These are phyloP conservation scores for Anguilla obscura DNA, from an alignment of 2,797 vertebrate genomes.

Conservation along the genomic window DNA sequence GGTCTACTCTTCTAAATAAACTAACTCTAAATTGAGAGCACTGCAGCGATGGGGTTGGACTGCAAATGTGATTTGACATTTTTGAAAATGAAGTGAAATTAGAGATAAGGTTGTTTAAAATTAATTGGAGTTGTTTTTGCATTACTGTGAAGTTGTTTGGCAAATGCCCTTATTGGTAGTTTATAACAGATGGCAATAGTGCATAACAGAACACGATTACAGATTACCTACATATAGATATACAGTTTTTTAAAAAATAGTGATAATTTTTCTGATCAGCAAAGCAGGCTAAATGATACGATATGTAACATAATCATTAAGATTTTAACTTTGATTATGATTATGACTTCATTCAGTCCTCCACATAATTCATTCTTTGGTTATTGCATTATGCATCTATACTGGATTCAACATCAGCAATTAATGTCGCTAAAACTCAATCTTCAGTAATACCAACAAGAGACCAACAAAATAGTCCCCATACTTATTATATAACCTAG, in stretches of 20 bases:
- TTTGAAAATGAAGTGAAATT: not conserved
- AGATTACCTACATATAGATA: not conserved
- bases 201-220: not conserved
- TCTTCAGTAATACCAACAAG: not conserved
- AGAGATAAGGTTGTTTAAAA: not conserved
- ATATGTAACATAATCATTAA: not conserved
- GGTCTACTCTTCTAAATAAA: not conserved
- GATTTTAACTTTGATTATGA: not conserved
- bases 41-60: not conserved
- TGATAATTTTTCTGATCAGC: not conserved
- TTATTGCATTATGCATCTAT: not conserved
- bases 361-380: not conserved
- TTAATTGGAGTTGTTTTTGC: not conserved
- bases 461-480: not conserved
- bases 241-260: not conserved
- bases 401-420: not conserved
- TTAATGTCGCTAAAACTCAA: not conserved
- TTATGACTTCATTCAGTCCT: not conserved
- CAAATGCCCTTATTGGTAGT: not conserved
- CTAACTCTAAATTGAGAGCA: not conserved
- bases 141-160: not conserved
- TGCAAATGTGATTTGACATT: not conserved
- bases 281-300: not conserved
- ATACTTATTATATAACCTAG: not conserved
- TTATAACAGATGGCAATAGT: not conserved